Conservation (phyloP, 2,797 vertebrate genomes). For the Podarcis siculus region DNA sequence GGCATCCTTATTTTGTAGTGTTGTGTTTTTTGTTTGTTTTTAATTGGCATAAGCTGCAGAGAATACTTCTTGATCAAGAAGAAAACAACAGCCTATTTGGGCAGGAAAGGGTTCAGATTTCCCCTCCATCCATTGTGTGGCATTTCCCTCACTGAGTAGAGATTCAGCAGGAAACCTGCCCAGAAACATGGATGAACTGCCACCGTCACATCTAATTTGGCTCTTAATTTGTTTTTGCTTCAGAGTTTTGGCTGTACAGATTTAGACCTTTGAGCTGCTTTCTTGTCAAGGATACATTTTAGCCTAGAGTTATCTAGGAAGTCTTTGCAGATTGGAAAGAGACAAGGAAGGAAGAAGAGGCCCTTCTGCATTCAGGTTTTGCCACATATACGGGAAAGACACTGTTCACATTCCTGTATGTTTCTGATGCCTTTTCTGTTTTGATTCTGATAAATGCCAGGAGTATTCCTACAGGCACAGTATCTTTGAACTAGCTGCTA, state of each 20-base stretch:
- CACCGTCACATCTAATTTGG: background rate
- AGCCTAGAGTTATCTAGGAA: slow-evolving; percentile 17
- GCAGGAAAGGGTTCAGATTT: background rate
- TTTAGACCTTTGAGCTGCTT: slow-evolving; percentile 38
- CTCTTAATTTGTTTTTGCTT: background rate
- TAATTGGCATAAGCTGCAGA: too few species aligned
- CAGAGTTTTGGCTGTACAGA: slow-evolving; percentile 32
- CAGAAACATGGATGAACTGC: background rate
- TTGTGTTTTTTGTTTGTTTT: too few species aligned
- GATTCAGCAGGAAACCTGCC: background rate
- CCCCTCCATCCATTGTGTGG: background rate
- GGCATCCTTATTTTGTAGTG: too few species aligned
- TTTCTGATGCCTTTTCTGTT: background rate
- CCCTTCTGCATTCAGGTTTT: background rate
- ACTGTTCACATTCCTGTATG: background rate
- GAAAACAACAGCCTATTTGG: too few species aligned
- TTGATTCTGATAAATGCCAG: background rate
- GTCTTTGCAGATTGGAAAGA: slow-evolving; percentile 24
- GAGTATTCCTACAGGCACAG: background rate
- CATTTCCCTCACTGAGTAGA: background rate
- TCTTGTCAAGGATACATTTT: slow-evolving; percentile 37
- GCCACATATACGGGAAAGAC: background rate
- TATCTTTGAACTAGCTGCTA: slow-evolving; percentile 5
- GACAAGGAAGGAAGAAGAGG: background rate
- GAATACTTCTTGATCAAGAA: too few species aligned